phyloP scores from a whole-genome alignment of 2,797 vertebrate genomes.

The Heterohyrax brucei region DNA sequence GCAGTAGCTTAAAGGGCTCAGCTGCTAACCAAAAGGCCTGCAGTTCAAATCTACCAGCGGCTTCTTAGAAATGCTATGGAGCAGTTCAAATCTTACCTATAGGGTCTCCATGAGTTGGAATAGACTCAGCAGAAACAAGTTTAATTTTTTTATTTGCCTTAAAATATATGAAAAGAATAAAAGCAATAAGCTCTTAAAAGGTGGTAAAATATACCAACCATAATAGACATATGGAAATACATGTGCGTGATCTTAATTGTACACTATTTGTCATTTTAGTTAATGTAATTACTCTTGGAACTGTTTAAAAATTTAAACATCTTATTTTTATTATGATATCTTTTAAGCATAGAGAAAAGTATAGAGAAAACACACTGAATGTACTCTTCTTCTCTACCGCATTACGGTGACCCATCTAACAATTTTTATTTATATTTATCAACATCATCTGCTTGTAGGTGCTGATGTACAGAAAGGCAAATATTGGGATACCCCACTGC shows the following conservation, averaged over 20 bases:
- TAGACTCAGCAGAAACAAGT: too few species aligned
- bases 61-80: too few species aligned
- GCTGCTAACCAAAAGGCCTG: too few species aligned
- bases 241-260: background rate
- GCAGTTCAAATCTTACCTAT: too few species aligned
- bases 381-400: background rate
- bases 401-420: background rate
- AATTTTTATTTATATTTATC: background rate
- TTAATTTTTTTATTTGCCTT: background rate
- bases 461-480: constrained; percentile 96
- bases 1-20: too few species aligned
- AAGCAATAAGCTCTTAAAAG: background rate
- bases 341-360: constrained; percentile 24
- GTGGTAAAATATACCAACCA: background rate
- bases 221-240: constrained; percentile 7
- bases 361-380: background rate
- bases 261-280: background rate
- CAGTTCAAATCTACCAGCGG: too few species aligned
- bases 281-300: background rate
- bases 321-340: constrained; percentile 4
- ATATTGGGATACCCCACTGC: constrained; percentile 95
- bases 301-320: background rate
- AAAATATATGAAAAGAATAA: constrained; percentile 51
- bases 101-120: too few species aligned
- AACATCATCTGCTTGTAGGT: constrained; percentile 89